Base-by-base conservation (phyloP, 2,888 invertebrate species). In the Drosophila macrospina region DNA sequence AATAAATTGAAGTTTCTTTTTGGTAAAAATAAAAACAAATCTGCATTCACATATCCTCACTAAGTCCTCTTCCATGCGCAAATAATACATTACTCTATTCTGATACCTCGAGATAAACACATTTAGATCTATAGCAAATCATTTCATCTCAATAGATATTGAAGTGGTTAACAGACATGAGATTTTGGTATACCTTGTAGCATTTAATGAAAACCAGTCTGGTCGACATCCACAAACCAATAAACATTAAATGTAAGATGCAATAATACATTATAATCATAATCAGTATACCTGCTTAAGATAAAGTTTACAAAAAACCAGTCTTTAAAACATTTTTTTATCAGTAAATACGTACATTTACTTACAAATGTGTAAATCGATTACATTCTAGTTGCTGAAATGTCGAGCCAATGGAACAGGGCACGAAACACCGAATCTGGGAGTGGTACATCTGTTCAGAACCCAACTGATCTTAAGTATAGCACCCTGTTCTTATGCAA, bases 301-400 rank as follows among this genome's bases (percentile, higher is more conserved):
- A 88, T 89, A 87, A 89, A 90, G 88, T 89, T 79, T 90, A 89
- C 89, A 91, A 91, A 89, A 88, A 90, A 90, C 90, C 90, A 90
- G 90, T 90, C 90, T 90, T 90, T 86, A 89, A 89, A 90, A 87
- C 76, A 81, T 88, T 56, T 81, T 73, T 80, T 73, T 80, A 54
- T 78, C 47, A 70, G 52, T 72, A 72, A 74, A 71, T 72, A 61
- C 41, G 65, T 60, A 36, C 48, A 56, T 63, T 66, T 69, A 73
- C 55, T 51, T 57, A 68, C 42, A 69, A 61, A 63, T 72, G 59
- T 72, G 51, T 74, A 59, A 59, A 60, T 68, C 34, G 16, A 24
- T 66, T 72, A 72, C 63, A 55, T 26, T 34, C 74, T 54, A 54
- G 15, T 61, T 50, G 28, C 42, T 48, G 41, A 34, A 45, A 44